phyloP scores from a whole-genome alignment of 2,113 vertebrate genomes.

The Atherinomorus stipes region DNA sequence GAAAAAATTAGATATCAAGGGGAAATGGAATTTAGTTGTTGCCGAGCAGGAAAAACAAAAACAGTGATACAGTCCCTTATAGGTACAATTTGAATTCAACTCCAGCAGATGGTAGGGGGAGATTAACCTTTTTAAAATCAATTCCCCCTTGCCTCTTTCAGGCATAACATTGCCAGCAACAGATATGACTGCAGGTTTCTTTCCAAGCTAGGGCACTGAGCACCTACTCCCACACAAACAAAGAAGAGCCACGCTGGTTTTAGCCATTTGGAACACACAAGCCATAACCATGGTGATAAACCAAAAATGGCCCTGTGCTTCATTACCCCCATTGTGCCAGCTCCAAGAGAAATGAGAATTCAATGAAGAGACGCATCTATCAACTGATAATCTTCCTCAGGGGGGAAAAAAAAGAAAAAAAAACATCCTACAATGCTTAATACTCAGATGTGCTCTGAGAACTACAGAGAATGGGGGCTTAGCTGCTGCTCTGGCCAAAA shows the following conservation, averaged over 20 bases:
- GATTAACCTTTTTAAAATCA: constrained; percentile 34
- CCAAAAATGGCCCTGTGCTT: constrained; percentile 23
- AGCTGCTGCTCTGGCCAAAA: constrained; percentile 36
- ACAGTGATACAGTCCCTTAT: neutral
- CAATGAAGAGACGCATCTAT: constrained; percentile 30
- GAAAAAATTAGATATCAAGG: neutral
- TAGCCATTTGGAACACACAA: constrained; percentile 29
- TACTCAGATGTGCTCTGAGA: constrained; percentile 33
- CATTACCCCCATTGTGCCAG: neutral
- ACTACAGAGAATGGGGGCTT: constrained; percentile 36
- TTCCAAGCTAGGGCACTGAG: constrained; percentile 16
- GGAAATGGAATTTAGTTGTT: neutral
- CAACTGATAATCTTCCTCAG: constrained; percentile 29
- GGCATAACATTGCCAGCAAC: constrained; percentile 32
- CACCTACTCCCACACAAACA: constrained; percentile 25
- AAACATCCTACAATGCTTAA: constrained; percentile 17
- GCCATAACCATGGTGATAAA: constrained; percentile 53
- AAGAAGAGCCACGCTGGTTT: constrained; percentile 39
- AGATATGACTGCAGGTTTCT: constrained; percentile 41
- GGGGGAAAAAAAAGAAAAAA: neutral
- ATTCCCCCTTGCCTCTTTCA: constrained; percentile 33
- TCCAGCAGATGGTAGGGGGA: constrained; percentile 37
- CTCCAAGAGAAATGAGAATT: constrained; percentile 15
- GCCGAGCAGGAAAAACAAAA: constrained; percentile 14
- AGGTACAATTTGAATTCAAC: constrained; percentile 11